Evolutionary conservation across 2,113 vertebrate genomes (phyloP).

Genomic region (Gymnorhina tibicen): DNA sequence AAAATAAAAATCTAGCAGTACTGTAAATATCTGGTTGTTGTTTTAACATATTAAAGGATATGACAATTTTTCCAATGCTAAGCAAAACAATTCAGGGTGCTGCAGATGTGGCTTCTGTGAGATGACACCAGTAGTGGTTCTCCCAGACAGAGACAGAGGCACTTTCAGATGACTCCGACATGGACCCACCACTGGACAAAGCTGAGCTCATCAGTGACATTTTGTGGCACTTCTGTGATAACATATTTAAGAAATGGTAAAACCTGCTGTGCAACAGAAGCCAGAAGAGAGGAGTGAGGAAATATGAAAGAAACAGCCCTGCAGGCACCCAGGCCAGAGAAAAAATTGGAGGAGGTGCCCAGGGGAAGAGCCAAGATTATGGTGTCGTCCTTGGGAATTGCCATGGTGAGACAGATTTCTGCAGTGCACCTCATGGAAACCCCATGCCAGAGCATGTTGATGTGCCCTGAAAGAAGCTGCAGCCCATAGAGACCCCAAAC

Average conservation of each 20-base stretch:
- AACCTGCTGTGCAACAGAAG: neutral
- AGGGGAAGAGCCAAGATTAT: neutral
- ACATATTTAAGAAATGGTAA: neutral
- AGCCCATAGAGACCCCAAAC: fast-evolving
- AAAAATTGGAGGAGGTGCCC: neutral
- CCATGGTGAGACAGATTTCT: neutral
- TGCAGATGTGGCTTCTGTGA: neutral
- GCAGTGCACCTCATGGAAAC: neutral
- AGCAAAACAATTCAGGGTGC: neutral
- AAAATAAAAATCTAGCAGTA: neutral
- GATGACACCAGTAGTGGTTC: neutral
- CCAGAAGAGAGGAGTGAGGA: neutral
- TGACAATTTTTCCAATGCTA: neutral
- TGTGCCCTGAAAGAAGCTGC: neutral
- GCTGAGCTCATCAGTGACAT: neutral
- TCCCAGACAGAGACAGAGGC: neutral
- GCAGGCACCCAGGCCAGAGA: neutral
- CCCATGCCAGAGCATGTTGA: no score
- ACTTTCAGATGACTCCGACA: neutral
- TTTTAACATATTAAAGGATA: neutral
- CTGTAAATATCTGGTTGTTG: neutral
- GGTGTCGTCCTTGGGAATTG: neutral
- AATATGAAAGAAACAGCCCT: neutral
- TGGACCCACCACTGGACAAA: fast-evolving
- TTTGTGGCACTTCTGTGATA: neutral